phyloP scores from a whole-genome alignment of 1,140 invertebrate genomes.

The Drosophila lacteicornis region DNA sequence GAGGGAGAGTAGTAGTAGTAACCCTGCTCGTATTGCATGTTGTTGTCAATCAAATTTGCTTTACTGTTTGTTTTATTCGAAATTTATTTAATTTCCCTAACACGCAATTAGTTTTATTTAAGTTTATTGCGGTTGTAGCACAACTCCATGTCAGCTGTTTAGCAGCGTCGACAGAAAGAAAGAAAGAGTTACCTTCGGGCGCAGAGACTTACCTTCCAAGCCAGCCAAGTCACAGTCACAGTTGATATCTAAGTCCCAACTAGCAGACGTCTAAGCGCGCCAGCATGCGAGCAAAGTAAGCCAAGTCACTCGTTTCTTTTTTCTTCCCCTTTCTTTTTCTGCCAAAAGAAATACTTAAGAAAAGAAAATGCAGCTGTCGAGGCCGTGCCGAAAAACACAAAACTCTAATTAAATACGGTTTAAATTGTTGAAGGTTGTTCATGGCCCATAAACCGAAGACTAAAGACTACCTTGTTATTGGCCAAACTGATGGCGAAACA shows the following conservation, averaged over 20 bases:
- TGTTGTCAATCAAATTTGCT: slow-evolving; percentile 81
- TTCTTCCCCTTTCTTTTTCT: slow-evolving; percentile 7
- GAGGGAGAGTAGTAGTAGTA: slow-evolving; percentile 4
- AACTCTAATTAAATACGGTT: slow-evolving; percentile 14
- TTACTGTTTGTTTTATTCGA: slow-evolving; percentile 81
- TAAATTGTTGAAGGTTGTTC: slow-evolving; percentile 31
- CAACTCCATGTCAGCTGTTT: slow-evolving; percentile 67
- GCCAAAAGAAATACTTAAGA: slow-evolving; percentile 43
- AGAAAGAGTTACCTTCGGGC: slow-evolving; percentile 12
- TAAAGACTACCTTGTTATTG: not conserved
- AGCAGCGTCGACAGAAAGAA: slow-evolving; percentile 56
- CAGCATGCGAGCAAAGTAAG: slow-evolving; percentile 65
- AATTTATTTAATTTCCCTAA: slow-evolving; percentile 83
- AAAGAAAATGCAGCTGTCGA: slow-evolving; percentile 49
- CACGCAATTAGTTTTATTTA: slow-evolving; percentile 84
- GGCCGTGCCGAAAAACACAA: slow-evolving; percentile 18
- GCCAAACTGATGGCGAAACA: slow-evolving; percentile 1
- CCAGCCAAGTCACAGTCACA: slow-evolving; percentile 36
- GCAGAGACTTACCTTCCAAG: slow-evolving; percentile 53
- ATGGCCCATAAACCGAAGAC: not conserved
- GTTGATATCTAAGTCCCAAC: slow-evolving; percentile 39
- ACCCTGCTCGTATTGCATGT: slow-evolving; percentile 67
- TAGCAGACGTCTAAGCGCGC: slow-evolving; percentile 49
- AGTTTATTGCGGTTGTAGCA: slow-evolving; percentile 79
- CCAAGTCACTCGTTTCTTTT: slow-evolving; percentile 33